phyloP scores from a whole-genome alignment of 2,888 invertebrate species.

The Nomada ferruginata region DNA sequence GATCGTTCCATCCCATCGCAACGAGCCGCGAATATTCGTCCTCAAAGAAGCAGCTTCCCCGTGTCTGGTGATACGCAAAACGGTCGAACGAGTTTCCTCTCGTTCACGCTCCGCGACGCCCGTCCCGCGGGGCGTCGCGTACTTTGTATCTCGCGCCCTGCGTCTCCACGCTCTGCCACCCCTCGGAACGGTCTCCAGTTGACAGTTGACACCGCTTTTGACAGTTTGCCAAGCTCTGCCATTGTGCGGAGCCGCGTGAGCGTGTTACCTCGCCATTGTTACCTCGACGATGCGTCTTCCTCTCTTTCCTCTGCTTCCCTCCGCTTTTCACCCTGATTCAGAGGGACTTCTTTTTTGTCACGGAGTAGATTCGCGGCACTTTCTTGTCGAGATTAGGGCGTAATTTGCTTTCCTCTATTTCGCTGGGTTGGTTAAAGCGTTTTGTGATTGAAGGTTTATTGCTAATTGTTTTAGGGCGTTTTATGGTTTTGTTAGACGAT shows the following conservation, averaged over 20 bases:
- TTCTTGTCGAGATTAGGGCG: not conserved
- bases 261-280: conserved; percentile 80
- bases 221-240: conserved; percentile 78
- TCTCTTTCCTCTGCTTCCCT: conserved; percentile 27
- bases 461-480: too few species aligned
- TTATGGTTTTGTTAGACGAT: too few species aligned
- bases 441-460: too few species aligned
- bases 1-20: conserved; percentile 10
- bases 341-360: not conserved
- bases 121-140: conserved; percentile 29
- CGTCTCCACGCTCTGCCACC: conserved; percentile 71
- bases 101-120: conserved; percentile 46
- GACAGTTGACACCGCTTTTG: conserved; percentile 82
- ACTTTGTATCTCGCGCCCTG: conserved; percentile 44
- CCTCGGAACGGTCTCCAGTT: conserved; percentile 60
- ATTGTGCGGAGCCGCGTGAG: conserved; percentile 81
- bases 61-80: conserved; percentile 14
- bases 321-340: conserved; percentile 5
- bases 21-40: not conserved
- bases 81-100: conserved; percentile 31
- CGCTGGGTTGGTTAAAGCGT: too few species aligned
- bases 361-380: not conserved
- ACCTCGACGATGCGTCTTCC: conserved; percentile 50
- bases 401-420: not conserved
- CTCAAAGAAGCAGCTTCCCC: not conserved